Conservation (phyloP, 1,140 invertebrate species). For the Drosophila carrolli region DNA sequence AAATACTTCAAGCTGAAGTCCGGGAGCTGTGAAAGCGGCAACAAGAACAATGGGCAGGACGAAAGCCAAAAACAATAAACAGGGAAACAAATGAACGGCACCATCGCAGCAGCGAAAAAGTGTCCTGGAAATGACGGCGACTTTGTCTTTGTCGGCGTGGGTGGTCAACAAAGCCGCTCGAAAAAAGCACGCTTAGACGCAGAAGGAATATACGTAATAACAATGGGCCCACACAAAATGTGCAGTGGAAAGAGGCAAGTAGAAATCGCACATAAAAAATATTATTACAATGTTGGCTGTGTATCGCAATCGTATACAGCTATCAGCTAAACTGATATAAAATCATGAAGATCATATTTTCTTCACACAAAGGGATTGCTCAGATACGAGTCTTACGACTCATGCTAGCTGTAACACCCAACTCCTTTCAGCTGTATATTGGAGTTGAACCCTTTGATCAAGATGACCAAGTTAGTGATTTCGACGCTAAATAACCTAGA, state of each 20-base stretch:
- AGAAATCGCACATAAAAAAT: slow-evolving; percentile 16
- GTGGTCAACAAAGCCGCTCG: slow-evolving; percentile 31
- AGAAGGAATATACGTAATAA: slow-evolving; percentile 61
- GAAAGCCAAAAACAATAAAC: slow-evolving; percentile 69
- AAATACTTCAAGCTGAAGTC: slow-evolving; percentile 75
- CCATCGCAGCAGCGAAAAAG: slow-evolving; percentile 57
- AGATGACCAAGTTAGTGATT: too few species aligned
- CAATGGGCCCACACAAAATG: slow-evolving; percentile 63
- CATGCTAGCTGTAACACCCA: too few species aligned
- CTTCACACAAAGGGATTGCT: too few species aligned
- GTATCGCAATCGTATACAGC: too few species aligned
- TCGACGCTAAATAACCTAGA: too few species aligned
- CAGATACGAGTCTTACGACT: too few species aligned
- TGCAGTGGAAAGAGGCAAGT: slow-evolving; percentile 48
- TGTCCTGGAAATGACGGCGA: slow-evolving; percentile 70
- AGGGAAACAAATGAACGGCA: slow-evolving; percentile 67
- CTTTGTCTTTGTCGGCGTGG: slow-evolving; percentile 57
- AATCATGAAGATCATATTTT: too few species aligned
- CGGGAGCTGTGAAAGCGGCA: slow-evolving; percentile 32
- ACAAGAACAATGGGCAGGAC: slow-evolving; percentile 29
- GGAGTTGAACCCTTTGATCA: too few species aligned
- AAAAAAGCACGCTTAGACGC: slow-evolving; percentile 28
- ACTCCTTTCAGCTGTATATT: too few species aligned
- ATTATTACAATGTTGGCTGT: not conserved
- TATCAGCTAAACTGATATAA: too few species aligned